These are phyloP conservation scores for Saguinus midas DNA, from an alignment of 2,113 vertebrate genomes.

Conservation along the genomic window DNA sequence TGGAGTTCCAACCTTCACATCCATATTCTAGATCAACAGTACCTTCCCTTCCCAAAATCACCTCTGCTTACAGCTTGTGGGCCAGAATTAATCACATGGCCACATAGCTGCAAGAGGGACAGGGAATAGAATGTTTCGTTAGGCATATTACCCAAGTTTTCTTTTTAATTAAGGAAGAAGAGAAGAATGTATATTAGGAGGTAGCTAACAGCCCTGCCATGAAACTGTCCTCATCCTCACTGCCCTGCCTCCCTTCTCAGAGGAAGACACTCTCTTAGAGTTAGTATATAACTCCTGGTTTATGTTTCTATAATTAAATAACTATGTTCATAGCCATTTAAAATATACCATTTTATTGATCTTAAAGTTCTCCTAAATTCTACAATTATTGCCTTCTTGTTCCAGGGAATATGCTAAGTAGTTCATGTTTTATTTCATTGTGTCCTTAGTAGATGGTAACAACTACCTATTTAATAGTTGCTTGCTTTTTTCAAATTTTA, in stretches of 20 bases:
- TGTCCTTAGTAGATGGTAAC: not conserved
- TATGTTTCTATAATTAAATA: not conserved
- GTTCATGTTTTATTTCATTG: not conserved
- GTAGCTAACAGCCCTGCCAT: not conserved
- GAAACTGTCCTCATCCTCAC: not conserved
- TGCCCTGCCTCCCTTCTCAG: not conserved
- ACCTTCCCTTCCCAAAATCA: not conserved
- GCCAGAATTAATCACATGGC: not conserved
- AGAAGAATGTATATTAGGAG: not conserved
- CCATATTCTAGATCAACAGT: not conserved
- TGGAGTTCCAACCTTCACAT: not conserved
- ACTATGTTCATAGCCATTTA: not conserved
- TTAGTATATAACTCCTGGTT: not conserved
- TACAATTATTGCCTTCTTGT: not conserved
- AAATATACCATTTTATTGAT: not conserved
- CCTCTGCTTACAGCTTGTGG: not conserved
- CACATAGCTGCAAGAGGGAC: not conserved
- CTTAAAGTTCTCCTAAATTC: not conserved
- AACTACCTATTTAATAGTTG: not conserved
- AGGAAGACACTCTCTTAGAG: not conserved
- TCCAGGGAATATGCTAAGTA: no score
- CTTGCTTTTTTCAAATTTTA: not conserved
- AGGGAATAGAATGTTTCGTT: not conserved
- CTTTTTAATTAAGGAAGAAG: not conserved
- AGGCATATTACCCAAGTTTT: not conserved